Conservation (phyloP, 2,797 vertebrate species). For the Bovichtus diacanthus region DNA sequence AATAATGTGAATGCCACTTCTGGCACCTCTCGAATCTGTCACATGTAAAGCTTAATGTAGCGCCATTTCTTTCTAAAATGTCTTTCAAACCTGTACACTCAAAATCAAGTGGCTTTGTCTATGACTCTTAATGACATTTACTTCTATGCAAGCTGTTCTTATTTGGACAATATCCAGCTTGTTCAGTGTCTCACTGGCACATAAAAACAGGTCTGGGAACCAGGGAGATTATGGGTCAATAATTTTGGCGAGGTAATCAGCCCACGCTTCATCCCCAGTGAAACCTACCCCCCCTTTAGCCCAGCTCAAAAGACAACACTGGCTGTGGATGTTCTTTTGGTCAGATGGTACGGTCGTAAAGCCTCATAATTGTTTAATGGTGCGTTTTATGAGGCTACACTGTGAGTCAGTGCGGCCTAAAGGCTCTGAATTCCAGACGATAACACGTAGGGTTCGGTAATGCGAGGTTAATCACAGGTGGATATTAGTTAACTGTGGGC, state of each 20-base stretch:
- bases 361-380: constrained; percentile 83
- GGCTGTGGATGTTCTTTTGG: constrained; percentile 48
- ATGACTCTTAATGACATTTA: constrained; percentile 16
- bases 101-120: constrained; percentile 26
- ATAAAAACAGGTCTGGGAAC: constrained; percentile 36
- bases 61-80: neutral
- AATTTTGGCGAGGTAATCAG: constrained; percentile 44
- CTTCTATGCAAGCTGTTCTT: constrained; percentile 32
- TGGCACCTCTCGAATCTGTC: neutral
- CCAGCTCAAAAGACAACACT: constrained; percentile 64
- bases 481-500: constrained; percentile 66
- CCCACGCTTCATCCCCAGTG: constrained; percentile 8
- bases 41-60: neutral
- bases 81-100: neutral
- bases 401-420: constrained; percentile 70
- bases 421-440: constrained; percentile 70
- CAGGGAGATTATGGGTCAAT: constrained; percentile 46
- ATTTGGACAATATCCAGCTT: constrained; percentile 35
- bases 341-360: constrained; percentile 70
- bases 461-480: constrained; percentile 80
- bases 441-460: constrained; percentile 65
- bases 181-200: constrained; percentile 6
- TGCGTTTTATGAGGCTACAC: constrained; percentile 79
- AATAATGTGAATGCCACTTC: neutral
- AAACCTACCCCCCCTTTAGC: constrained; percentile 14